phyloP scores from a whole-genome alignment of 1,140 invertebrate genomes.

The Penaeus vannamei region DNA sequence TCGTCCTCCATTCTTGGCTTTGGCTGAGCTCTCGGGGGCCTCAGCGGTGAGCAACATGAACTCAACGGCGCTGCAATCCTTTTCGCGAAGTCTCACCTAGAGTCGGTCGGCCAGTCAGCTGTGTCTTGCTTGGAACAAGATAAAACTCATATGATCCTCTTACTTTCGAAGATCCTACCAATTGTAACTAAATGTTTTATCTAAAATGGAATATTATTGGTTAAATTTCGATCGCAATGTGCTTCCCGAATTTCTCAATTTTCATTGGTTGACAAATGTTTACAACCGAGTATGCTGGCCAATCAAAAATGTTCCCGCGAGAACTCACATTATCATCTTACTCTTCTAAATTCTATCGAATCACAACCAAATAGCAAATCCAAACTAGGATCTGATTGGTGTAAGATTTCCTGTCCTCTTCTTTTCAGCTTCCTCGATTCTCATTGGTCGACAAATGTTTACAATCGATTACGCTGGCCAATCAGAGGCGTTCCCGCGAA shows the following conservation, averaged over 20 bases:
- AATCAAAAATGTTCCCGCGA: background rate
- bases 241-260: background rate
- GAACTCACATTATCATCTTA: conserved; percentile 13
- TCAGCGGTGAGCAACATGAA: background rate
- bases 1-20: conserved; percentile 23
- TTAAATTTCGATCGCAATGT: background rate
- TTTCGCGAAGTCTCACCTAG: background rate
- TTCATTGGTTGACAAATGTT: background rate
- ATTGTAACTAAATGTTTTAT: background rate
- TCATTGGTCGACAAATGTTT: background rate
- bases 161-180: no score
- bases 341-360: background rate
- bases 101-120: conserved; percentile 7
- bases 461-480: background rate
- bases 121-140: background rate
- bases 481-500: background rate
- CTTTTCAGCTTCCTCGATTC: background rate
- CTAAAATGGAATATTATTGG: conserved; percentile 18
- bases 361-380: background rate
- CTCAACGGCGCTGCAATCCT: background rate
- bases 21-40: background rate
- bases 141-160: no score
- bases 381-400: conserved; percentile 19
- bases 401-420: background rate
- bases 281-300: background rate